Evolutionary conservation across 37 sponge, comb jelly and placozoan genomes (phyloP).

Genomic region (Ephydatia muelleri): DNA sequence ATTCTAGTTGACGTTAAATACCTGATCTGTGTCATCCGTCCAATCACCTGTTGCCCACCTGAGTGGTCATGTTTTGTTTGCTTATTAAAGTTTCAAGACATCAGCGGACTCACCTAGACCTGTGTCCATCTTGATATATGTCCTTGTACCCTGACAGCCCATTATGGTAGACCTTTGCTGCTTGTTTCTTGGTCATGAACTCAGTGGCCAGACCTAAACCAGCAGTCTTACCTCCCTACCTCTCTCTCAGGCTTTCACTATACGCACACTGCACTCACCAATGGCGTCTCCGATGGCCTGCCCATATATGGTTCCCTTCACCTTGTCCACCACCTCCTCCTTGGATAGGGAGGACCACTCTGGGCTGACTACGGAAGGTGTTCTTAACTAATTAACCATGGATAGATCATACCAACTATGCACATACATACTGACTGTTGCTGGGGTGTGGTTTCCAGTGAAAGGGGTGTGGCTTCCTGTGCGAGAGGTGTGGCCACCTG

Average conservation of each 20-base stretch:
- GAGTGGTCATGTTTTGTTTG: neutral
- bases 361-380: neutral
- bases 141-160: conserved; percentile 68
- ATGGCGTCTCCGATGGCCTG: conserved; percentile 92
- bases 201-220: conserved; percentile 85
- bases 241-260: neutral
- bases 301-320: conserved; percentile 88
- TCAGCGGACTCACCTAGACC: conserved; percentile 53
- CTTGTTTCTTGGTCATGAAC: conserved; percentile 71
- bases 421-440: too few relatives aligned
- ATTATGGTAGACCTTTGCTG: conserved; percentile 40
- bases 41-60: conserved; percentile 92
- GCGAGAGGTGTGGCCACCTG: too few relatives aligned
- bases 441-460: too few relatives aligned
- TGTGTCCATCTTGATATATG: conserved; percentile 80
- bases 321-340: conserved; percentile 75
- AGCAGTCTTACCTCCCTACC: neutral
- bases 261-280: neutral
- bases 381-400: too few relatives aligned
- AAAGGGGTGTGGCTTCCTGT: too few relatives aligned
- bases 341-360: neutral
- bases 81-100: neutral
- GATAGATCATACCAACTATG: too few relatives aligned
- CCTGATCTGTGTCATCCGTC: conserved; percentile 95
- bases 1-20: neutral